Conservation (phyloP, 2,888 invertebrate species). For the Eristalinus aeneus region DNA sequence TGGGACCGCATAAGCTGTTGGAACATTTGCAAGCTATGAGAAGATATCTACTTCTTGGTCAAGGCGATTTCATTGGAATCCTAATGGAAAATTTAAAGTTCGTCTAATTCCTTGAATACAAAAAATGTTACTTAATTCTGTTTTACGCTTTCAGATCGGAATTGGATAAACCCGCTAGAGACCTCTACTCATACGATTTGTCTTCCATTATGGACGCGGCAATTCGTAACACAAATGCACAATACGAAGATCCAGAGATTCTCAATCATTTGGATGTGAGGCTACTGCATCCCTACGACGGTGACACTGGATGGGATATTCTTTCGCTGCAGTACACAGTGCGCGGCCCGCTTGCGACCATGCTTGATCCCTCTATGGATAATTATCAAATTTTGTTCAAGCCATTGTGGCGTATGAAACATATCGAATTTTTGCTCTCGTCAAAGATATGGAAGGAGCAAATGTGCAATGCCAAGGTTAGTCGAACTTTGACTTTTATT, state of each 20-base stretch:
- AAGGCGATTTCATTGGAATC: constrained; percentile 97
- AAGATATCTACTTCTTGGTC: constrained; percentile 94
- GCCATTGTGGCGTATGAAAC: constrained; percentile 80
- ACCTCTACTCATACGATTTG: constrained; percentile 93
- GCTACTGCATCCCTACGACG: constrained; percentile 81
- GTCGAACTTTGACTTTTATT: constrained; percentile 35
- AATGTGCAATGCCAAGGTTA: constrained; percentile 80
- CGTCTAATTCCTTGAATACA: background rate
- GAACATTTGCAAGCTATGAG: constrained; percentile 95
- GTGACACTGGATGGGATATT: constrained; percentile 80
- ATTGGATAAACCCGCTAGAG: constrained; percentile 91
- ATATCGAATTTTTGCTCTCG: constrained; percentile 80
- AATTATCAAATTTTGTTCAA: constrained; percentile 79
- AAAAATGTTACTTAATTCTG: background rate
- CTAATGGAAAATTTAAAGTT: constrained; percentile 95
- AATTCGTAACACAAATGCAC: constrained; percentile 95
- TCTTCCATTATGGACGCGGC: constrained; percentile 92
- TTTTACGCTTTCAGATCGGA: constrained; percentile 85
- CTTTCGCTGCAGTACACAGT: constrained; percentile 79
- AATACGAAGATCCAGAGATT: constrained; percentile 95
- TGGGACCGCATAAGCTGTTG: constrained; percentile 92
- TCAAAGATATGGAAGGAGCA: constrained; percentile 80
- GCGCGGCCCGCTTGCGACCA: constrained; percentile 79
- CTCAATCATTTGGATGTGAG: constrained; percentile 93
- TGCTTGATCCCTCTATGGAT: constrained; percentile 80